Evolutionary conservation across 2,797 vertebrate species (phyloP).

Genomic region (Erpetoichthys calabaricus): DNA sequence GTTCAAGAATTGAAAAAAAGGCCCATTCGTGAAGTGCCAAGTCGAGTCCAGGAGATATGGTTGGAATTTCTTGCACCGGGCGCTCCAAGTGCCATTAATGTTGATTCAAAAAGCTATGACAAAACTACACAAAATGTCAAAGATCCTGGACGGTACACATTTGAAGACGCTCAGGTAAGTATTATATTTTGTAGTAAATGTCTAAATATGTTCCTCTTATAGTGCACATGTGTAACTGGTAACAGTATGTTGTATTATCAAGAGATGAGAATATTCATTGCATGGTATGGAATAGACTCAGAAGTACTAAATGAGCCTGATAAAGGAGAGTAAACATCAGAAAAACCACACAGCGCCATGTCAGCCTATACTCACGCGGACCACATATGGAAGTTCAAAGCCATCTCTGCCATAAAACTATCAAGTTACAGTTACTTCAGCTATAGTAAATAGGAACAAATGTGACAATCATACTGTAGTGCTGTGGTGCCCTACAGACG

Average conservation of each 20-base stretch:
- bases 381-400: too few relatives aligned
- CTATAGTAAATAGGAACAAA: too few relatives aligned
- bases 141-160: slow-evolving; percentile 84
- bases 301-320: slow-evolving; percentile 7
- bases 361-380: too few relatives aligned
- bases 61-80: slow-evolving; percentile 87
- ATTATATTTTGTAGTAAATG: not conserved
- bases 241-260: too few relatives aligned
- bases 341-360: too few relatives aligned
- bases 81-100: slow-evolving; percentile 88
- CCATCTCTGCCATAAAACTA: too few relatives aligned
- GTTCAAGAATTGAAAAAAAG: slow-evolving; percentile 92
- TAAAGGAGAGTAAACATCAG: too few relatives aligned
- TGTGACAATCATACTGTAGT: too few relatives aligned
- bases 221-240: too few relatives aligned
- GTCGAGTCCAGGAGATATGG: slow-evolving; percentile 89
- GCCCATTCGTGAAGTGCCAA: slow-evolving; percentile 80
- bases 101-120: slow-evolving; percentile 92
- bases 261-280: not conserved
- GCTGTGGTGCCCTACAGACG: too few relatives aligned
- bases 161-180: slow-evolving; percentile 88
- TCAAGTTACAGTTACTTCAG: too few relatives aligned
- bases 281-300: slow-evolving; percentile 22
- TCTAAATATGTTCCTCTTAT: too few relatives aligned
- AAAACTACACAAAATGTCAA: slow-evolving; percentile 94